phyloP scores from a whole-genome alignment of 2,113 vertebrate species.

The Mesitornis unicolor region DNA sequence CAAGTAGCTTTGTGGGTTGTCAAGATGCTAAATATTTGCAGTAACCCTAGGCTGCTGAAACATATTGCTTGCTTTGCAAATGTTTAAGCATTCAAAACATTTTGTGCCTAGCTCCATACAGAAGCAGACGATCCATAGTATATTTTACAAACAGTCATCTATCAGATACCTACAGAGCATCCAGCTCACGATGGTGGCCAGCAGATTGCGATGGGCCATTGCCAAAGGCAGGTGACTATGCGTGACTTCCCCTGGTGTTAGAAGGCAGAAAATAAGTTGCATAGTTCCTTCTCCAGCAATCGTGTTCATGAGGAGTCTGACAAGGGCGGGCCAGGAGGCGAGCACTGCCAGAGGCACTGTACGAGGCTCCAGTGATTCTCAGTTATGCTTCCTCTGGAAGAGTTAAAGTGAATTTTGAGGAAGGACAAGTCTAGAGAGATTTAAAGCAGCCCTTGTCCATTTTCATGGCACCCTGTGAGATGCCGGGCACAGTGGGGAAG shows the following conservation, averaged over 20 bases:
- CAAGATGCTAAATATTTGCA: background rate
- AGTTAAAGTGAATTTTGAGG: background rate
- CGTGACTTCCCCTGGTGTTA: background rate
- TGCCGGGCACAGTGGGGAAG: background rate
- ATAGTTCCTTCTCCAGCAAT: background rate
- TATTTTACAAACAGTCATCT: background rate
- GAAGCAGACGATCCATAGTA: background rate
- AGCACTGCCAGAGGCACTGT: background rate
- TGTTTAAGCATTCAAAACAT: background rate
- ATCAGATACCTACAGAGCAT: background rate
- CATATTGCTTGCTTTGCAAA: background rate
- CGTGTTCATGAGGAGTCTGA: background rate
- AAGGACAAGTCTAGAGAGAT: background rate
- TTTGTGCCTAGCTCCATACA: background rate
- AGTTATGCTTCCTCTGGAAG: background rate
- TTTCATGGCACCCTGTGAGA: background rate
- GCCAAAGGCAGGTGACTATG: background rate
- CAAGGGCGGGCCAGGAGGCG: background rate
- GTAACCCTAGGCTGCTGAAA: background rate
- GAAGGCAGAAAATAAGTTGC: background rate
- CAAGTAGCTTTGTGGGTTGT: background rate
- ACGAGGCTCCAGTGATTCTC: background rate
- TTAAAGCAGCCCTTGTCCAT: background rate
- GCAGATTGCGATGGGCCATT: background rate
- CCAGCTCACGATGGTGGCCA: background rate